Base-by-base conservation (phyloP, 2,888 invertebrate genomes). In the Camptogramma bilineatum region DNA sequence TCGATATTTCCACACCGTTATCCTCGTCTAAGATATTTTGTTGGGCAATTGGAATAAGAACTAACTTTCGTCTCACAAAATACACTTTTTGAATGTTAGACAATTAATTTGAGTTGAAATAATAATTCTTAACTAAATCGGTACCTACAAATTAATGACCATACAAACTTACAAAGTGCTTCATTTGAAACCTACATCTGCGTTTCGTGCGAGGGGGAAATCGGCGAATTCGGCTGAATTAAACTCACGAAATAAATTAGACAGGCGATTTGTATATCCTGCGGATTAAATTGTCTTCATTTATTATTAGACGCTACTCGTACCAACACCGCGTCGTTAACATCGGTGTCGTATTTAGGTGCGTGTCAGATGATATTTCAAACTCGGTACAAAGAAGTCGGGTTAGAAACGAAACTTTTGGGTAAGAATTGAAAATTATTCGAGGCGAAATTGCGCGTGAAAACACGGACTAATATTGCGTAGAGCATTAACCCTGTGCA, bases 221-320 rank as follows among this genome's bases (percentile, higher is more conserved):
- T 81, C 81, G 68, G 75, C 73, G 75, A 81, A 82, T 79, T 76
- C 79, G 75, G 74, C 74, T 71, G 78, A 78, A 83, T 83, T 79
- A 74, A 80, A 82, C 82, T 81, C 76, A 78, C 75, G 73, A 83
- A 84, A 87, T 87, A 87, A 86, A 87, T 87, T 84, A 84, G 82
- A 79, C 81, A 77, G 77, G 78, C 83, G 76, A 87, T 87, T 88
- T 86, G 85, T 87, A 82, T 82, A 76, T 80, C 80, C 71, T 69
- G 74, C 70, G 79, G 84, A 87, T 88, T 87, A 86, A 85, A 85
- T 85, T 86, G 86, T 86, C 84, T 80, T 83, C 85, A 87, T 87
- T 87, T 87, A 85, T 87, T 87, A 85, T 87, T 83, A 84, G 76
- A 71, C 72, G 69, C 67, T 57, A 58, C 57, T 52, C 70, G 69